Percentiles rank a stretch among this genome's conserved stretches.
phyloP scores from a whole-genome alignment of 2,797 vertebrate species.

The Threskiornis aethiopicus region DNA sequence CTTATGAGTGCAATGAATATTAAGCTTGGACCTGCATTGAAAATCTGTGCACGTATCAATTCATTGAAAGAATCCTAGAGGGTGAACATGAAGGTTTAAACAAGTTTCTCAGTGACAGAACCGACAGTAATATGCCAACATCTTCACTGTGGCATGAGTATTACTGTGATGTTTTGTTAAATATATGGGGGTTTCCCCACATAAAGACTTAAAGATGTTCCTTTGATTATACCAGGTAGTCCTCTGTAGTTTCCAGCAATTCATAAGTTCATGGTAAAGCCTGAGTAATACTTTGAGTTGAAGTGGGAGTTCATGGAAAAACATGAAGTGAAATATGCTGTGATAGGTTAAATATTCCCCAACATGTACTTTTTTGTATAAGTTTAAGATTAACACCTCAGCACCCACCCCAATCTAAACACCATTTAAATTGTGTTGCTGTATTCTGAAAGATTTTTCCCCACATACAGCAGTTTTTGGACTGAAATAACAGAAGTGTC shows the following conservation, averaged over 20 bases:
- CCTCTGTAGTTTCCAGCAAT: slow-evolving; percentile 55
- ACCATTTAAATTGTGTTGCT: slow-evolving; percentile 46
- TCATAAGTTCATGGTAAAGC: slow-evolving; percentile 42
- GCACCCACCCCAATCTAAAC: background rate
- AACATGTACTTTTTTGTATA: background rate
- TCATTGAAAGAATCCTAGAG: slow-evolving; percentile 89
- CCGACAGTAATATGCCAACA: slow-evolving; percentile 50
- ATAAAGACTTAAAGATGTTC: slow-evolving; percentile 44
- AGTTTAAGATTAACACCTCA: background rate
- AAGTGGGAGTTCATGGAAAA: slow-evolving; percentile 50
- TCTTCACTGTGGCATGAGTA: slow-evolving; percentile 39
- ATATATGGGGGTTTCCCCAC: background rate
- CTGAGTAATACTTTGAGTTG: slow-evolving; percentile 58
- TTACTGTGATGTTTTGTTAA: slow-evolving; percentile 62
- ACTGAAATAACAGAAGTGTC: slow-evolving; percentile 69
- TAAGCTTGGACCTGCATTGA: slow-evolving; percentile 96
- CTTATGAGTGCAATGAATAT: slow-evolving; percentile 99
- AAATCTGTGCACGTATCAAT: slow-evolving; percentile 99
- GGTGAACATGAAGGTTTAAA: slow-evolving; percentile 15
- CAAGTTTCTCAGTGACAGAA: slow-evolving; percentile 46
- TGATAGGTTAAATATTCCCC: slow-evolving; percentile 28
- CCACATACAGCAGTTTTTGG: slow-evolving; percentile 56
- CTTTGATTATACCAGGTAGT: slow-evolving; percentile 44
- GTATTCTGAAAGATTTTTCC: slow-evolving; percentile 37
- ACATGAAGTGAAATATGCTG: slow-evolving; percentile 34